These are phyloP conservation scores for Brachypalpus laphriformis DNA, from an alignment of 2,888 invertebrate genomes.

Conservation along the genomic window DNA sequence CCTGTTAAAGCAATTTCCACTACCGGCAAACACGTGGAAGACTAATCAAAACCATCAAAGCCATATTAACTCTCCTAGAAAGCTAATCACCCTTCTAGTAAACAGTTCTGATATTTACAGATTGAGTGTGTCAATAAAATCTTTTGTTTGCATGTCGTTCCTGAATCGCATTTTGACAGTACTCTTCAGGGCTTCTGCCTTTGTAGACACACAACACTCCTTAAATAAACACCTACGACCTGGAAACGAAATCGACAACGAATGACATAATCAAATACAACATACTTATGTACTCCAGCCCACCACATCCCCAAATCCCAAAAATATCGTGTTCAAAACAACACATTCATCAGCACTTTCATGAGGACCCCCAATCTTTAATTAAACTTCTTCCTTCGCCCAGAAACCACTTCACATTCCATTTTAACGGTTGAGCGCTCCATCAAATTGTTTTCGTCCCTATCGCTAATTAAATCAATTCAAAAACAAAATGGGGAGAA, in stretches of 20 bases:
- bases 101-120: not conserved
- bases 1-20: no score
- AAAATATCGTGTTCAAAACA: constrained; percentile 14
- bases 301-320: not conserved
- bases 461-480: constrained; percentile 64
- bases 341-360: constrained; percentile 38
- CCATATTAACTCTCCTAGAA: not conserved
- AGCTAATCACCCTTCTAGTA: not conserved
- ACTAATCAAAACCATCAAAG: not conserved
- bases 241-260: not conserved
- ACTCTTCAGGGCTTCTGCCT: not conserved
- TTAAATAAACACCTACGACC: not conserved
- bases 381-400: constrained; percentile 51
- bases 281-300: not conserved
- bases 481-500: constrained; percentile 33
- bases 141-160: not conserved
- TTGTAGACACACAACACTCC: not conserved
- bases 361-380: constrained; percentile 28
- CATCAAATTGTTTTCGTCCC: constrained; percentile 60
- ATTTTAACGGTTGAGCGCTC: constrained; percentile 61
- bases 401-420: constrained; percentile 46
- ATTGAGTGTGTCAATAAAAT: not conserved
- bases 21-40: not conserved
- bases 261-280: constrained; percentile 11
- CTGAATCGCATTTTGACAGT: not conserved